Conservation (phyloP, 2,888 invertebrate genomes). For the Caradrina clavipalpis region DNA sequence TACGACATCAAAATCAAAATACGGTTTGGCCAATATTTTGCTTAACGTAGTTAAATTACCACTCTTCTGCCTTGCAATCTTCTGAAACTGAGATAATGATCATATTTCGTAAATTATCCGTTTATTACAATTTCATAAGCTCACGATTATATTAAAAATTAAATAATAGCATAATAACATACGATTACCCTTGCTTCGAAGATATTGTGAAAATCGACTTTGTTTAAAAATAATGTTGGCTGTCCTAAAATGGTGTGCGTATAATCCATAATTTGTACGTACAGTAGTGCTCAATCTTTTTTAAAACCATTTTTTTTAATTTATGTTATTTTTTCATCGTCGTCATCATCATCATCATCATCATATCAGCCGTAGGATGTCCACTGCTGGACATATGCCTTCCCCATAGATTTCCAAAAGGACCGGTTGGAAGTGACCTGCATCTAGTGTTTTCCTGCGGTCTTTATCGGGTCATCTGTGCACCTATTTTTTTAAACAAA, state of each 20-base stretch:
- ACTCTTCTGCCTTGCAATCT: not conserved
- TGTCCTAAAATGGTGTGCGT: slow-evolving; percentile 34
- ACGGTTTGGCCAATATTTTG: too few relatives aligned
- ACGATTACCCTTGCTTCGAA: slow-evolving; percentile 29
- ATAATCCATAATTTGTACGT: slow-evolving; percentile 42
- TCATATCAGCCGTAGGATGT: too few relatives aligned
- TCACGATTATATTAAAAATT: slow-evolving; percentile 26
- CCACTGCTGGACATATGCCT: too few relatives aligned
- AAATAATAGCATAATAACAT: slow-evolving; percentile 37
- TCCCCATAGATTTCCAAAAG: too few relatives aligned
- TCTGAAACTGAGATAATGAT: slow-evolving; percentile 3
- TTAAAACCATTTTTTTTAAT: not conserved
- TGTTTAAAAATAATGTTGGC: slow-evolving; percentile 33
- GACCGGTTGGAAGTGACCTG: too few relatives aligned
- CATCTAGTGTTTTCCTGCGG: too few relatives aligned
- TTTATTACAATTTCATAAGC: slow-evolving; percentile 22
- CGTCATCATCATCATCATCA: too few relatives aligned
- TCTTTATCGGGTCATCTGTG: too few relatives aligned
- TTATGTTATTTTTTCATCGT: too few relatives aligned
- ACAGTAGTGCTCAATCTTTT: slow-evolving; percentile 20
- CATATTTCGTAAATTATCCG: slow-evolving; percentile 27
- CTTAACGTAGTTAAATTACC: too few relatives aligned
- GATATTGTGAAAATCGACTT: slow-evolving; percentile 24
- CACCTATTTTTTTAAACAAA: not conserved
- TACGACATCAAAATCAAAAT: too few relatives aligned